Conservation (phyloP, 2,113 vertebrate species). For the Scomber scombrus region DNA sequence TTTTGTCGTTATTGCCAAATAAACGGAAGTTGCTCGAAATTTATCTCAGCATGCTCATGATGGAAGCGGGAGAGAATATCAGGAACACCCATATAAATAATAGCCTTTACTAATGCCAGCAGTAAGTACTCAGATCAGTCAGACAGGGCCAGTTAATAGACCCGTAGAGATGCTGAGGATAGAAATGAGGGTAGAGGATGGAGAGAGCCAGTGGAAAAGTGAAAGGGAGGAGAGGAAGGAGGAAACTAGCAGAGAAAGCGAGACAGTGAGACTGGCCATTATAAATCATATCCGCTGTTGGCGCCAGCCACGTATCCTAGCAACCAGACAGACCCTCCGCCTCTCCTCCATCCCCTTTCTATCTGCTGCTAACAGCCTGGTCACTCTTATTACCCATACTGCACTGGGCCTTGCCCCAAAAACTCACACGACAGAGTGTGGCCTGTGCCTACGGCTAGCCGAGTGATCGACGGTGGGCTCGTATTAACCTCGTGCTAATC, state of each 20-base stretch:
- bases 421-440: slow-evolving; percentile 47
- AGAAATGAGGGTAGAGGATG: slow-evolving; percentile 54
- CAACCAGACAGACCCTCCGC: slow-evolving; percentile 81
- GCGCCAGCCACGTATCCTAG: slow-evolving; percentile 82
- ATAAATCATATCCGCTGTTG: slow-evolving; percentile 84
- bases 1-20: slow-evolving; percentile 17
- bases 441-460: slow-evolving; percentile 44
- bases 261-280: slow-evolving; percentile 81
- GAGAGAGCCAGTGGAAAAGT: slow-evolving; percentile 64
- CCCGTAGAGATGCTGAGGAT: slow-evolving; percentile 49
- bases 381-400: slow-evolving; percentile 76
- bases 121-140: slow-evolving; percentile 49
- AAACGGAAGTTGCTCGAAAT: slow-evolving; percentile 20
- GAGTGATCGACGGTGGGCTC: slow-evolving; percentile 31
- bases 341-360: slow-evolving; percentile 70
- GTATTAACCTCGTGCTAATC: background rate
- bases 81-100: slow-evolving; percentile 57
- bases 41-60: slow-evolving; percentile 3
- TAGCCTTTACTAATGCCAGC: slow-evolving; percentile 32
- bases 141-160: slow-evolving; percentile 47
- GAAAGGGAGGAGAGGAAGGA: slow-evolving; percentile 71
- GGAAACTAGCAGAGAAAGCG: slow-evolving; percentile 76
- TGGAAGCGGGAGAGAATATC: slow-evolving; percentile 16
- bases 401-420: slow-evolving; percentile 70
- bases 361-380: slow-evolving; percentile 70